phyloP scores from a whole-genome alignment of 2,797 vertebrate genomes.

The Rhynchotus rufescens region DNA sequence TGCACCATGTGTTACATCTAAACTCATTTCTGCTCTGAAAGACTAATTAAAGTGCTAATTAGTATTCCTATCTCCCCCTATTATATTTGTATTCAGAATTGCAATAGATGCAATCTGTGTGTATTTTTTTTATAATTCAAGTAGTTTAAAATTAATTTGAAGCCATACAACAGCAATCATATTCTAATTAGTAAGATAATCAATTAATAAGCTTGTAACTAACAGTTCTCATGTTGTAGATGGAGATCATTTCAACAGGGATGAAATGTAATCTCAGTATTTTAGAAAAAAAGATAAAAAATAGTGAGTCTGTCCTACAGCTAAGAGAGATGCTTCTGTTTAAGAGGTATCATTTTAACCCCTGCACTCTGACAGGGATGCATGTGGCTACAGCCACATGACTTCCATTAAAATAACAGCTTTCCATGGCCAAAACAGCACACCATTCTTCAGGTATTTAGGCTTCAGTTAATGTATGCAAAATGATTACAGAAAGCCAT shows the following conservation, averaged over 20 bases:
- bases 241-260: not conserved
- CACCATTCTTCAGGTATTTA: not conserved
- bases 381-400: not conserved
- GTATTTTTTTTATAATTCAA: slow-evolving; percentile 5
- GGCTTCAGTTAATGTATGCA: slow-evolving; percentile 16
- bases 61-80: slow-evolving; percentile 30
- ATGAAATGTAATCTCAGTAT: not conserved
- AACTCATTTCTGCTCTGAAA: not conserved
- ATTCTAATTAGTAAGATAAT: slow-evolving; percentile 55
- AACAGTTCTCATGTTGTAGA: slow-evolving; percentile 25
- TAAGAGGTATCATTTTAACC: not conserved
- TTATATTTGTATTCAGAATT: slow-evolving; percentile 54
- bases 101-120: slow-evolving; percentile 41
- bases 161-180: not conserved
- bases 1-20: not conserved
- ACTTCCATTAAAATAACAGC: slow-evolving; percentile 35
- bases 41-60: slow-evolving; percentile 52
- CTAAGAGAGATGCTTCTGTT: not conserved
- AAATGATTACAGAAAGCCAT: slow-evolving; percentile 22
- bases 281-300: not conserved
- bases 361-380: not conserved
- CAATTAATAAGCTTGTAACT: slow-evolving; percentile 59
- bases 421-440: slow-evolving; percentile 16
- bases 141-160: slow-evolving; percentile 57
- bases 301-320: not conserved